Evolutionary conservation across 2,888 invertebrate species (phyloP), one percentile per base, ranked within the genome.

Genomic region (Chrysotoxum bicinctum): DNA sequence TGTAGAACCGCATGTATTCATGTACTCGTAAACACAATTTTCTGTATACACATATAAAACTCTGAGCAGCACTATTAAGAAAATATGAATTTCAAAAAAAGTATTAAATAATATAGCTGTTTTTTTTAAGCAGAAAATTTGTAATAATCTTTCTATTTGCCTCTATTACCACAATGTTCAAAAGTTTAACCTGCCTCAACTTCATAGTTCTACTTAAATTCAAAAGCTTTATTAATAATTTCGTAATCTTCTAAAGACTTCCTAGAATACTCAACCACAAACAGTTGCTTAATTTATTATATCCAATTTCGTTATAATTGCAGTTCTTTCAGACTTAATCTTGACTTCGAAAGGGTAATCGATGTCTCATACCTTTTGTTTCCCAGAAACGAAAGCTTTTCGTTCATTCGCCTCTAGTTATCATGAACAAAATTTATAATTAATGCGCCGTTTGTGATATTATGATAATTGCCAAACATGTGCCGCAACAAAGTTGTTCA

Each of bases 401-500:
- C 66, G 66, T 66, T 66, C 66, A 50, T 66, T 66, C 26, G 66
- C 66, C 66, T 23, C 35, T 66, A 35, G 21, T 35, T 48, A 66
- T 50, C 23, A 43, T 3, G 14, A 14, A 23, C n/a, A 21, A 35
- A 9, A 12, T n/a, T 48, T 37, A n/a, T 40, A 48, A 26, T 64
- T 16, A 8, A 30, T 43, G 16, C 45, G 26, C 26, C 10, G 10
- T 43, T 43, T 30, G 16, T 12, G 10, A 21, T 66, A 48, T 35
- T 66, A 37, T 21, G 7, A 35, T 35, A 32, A 50, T 66, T 66
- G n/a, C 50, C 23, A 66, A 50, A 50, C 48, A 48, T 50, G 32
- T 66, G 50, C 23, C 23, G 48, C 50, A 66, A 66, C 35, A 66
- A 66, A 50, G 23, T 66, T 32, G n/a, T 23, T 16, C 35, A 35